Base-by-base conservation (phyloP, 2,797 vertebrate species). In the Dryobates pubescens region DNA sequence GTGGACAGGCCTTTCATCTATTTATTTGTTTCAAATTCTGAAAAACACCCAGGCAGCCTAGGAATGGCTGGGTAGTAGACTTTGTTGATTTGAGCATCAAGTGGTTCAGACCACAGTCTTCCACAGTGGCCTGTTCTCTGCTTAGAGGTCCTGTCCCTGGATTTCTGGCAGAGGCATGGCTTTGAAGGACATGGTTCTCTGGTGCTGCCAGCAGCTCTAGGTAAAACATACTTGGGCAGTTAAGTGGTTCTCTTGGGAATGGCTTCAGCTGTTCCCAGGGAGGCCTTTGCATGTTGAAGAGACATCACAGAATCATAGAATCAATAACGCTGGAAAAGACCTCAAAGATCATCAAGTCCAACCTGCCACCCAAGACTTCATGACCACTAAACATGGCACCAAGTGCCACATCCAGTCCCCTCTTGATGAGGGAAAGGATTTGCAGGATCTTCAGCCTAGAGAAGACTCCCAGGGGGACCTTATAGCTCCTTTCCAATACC, bases 111-210 rank as follows among this genome's bases (percentile, higher is more conserved):
- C 12, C 23, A 97, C 7, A 95, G 96, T 10, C 72, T 98, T 38
- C 97, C 96, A 0, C 98, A 98, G 95, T 99, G 99, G 99, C 99
- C 99, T 3, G 98, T 99, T 94, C 94, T 99, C 53, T 99, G 99
- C 96, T 99, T 99, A 29, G 98, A 99, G 89, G 99, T 99, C 80
- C 98, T 99, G 1, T 99, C 99, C 2, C 95, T 99, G 97, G 99
- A 99, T 96, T 98, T 97, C 90, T 99, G 99, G 99, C 98, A 99
- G 96, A 98, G 99, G 84, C 98, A 98, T 73, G 98, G 99, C 5
- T 98, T 98, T 26, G 99, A 99, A 97, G 99, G 99, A 83, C 99
- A 99, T 0, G 99, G 99, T 5, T 99, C 98, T 30, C 94, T 98
- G 89, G 97, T 98, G 59, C 97, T 99, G 82, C 99, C 99, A 15